Conservation (phyloP, 1,140 invertebrate species). For the Euura saliciscinereae region DNA sequence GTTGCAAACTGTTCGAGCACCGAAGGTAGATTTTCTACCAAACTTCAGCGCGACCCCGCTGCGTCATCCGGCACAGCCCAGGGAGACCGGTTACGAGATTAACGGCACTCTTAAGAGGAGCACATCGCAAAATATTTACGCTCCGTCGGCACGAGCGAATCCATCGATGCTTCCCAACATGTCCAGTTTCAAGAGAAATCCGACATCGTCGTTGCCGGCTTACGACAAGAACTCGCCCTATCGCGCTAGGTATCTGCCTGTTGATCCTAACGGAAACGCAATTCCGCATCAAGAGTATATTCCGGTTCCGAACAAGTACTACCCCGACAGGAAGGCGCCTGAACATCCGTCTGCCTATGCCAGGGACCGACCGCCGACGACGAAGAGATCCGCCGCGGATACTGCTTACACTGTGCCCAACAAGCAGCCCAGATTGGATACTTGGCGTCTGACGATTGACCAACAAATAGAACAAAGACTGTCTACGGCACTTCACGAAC, state of each 20-base stretch:
- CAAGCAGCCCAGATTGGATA: slow-evolving; percentile 60
- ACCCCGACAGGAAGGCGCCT: slow-evolving; percentile 33
- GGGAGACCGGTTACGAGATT: slow-evolving; percentile 27
- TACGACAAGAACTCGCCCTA: slow-evolving; percentile 35
- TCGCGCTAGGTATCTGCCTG: slow-evolving; percentile 18
- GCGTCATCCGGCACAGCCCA: slow-evolving; percentile 35
- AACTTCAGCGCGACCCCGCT: slow-evolving; percentile 64
- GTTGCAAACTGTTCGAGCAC: slow-evolving; percentile 59
- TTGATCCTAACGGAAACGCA: slow-evolving; percentile 27
- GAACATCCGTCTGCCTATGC: slow-evolving; percentile 10
- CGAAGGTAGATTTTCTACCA: slow-evolving; percentile 74
- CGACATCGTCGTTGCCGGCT: slow-evolving; percentile 28
- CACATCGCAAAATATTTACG: slow-evolving; percentile 35
- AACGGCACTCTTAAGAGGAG: slow-evolving; percentile 32
- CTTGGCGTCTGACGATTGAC: slow-evolving; percentile 62
- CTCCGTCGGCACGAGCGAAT: slow-evolving; percentile 29
- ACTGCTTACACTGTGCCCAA: slow-evolving; percentile 39
- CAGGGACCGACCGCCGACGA: slow-evolving; percentile 25
- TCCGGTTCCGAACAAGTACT: slow-evolving; percentile 46
- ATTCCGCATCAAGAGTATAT: slow-evolving; percentile 39
- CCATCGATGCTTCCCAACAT: slow-evolving; percentile 46
- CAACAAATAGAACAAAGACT: slow-evolving; percentile 64
- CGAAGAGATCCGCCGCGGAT: slow-evolving; percentile 51
- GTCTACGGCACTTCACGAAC: slow-evolving; percentile 41
- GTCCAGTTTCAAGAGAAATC: slow-evolving; percentile 53